These are phyloP conservation scores for Trididemnum clinides DNA, from an alignment of 23 tunicate genomes.

Conservation along the genomic window DNA sequence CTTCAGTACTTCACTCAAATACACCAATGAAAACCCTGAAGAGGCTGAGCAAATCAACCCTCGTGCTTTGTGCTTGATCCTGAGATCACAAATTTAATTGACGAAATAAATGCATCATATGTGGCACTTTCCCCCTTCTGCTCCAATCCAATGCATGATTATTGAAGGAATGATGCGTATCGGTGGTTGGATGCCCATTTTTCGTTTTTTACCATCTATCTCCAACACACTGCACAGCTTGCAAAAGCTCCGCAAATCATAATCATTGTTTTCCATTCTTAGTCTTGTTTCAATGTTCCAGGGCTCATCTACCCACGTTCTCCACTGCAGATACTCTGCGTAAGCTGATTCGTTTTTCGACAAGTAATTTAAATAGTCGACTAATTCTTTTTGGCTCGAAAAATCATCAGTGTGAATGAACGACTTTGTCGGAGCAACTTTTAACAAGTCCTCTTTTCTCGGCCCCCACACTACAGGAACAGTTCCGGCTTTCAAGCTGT, in stretches of 20 bases:
- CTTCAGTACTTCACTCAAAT: too few relatives aligned
- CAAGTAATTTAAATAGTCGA: slow-evolving; percentile 44
- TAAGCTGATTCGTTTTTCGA: slow-evolving; percentile 52
- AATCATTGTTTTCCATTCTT: slow-evolving; percentile 22
- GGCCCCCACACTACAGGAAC: slow-evolving; percentile 76
- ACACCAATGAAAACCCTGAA: too few relatives aligned
- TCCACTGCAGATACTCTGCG: slow-evolving; percentile 55
- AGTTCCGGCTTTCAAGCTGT: slow-evolving; percentile 59
- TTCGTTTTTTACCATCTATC: slow-evolving; percentile 43
- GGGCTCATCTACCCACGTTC: slow-evolving; percentile 43
- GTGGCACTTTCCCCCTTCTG: slow-evolving; percentile 24
- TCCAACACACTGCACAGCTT: slow-evolving; percentile 55
- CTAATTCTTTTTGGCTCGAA: slow-evolving; percentile 26
- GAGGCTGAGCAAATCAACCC: too few relatives aligned
- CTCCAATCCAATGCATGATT: background rate
- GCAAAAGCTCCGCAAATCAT: slow-evolving; percentile 66
- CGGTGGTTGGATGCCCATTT: background rate
- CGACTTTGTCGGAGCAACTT: slow-evolving; percentile 61
- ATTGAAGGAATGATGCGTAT: background rate
- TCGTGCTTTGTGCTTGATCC: too few relatives aligned
- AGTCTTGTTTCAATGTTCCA: slow-evolving; percentile 24
- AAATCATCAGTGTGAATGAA: slow-evolving; percentile 70
- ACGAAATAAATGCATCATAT: too few relatives aligned
- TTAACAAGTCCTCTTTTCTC: slow-evolving; percentile 41
- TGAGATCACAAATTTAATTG: too few relatives aligned